These are phyloP conservation scores for Euplagia quadripunctaria DNA, from an alignment of 2,888 invertebrate species.

Conservation along the genomic window DNA sequence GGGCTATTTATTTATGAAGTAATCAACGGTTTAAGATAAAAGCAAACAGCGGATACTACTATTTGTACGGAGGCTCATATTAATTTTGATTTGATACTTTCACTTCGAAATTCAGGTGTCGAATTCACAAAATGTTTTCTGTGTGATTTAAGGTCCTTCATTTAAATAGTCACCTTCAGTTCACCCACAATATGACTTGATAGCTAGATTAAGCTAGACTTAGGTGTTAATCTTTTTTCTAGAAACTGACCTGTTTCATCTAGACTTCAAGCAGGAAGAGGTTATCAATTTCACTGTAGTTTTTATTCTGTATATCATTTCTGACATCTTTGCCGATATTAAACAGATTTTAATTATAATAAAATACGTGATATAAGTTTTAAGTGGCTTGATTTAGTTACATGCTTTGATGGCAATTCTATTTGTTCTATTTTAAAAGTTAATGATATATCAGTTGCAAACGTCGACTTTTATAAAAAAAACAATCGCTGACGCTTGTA, in stretches of 20 bases:
- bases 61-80: background rate
- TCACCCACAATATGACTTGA: too few species aligned
- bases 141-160: too few species aligned
- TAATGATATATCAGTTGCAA: background rate
- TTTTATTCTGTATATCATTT: background rate
- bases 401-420: background rate
- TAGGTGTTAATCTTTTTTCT: too few species aligned
- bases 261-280: too few species aligned
- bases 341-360: background rate
- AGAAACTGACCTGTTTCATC: too few species aligned
- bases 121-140: too few species aligned
- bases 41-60: slow-evolving; percentile 10
- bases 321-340: background rate
- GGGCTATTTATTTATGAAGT: slow-evolving; percentile 28
- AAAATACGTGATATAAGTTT: background rate
- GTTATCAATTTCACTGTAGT: too few species aligned
- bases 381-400: background rate
- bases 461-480: background rate
- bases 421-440: background rate
- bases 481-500: background rate
- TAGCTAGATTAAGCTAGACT: too few species aligned
- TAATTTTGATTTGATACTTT: too few species aligned
- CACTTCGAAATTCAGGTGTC: too few species aligned
- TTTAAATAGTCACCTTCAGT: too few species aligned
- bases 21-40: slow-evolving; percentile 15